Evolutionary conservation across 2,888 invertebrate genomes (phyloP).

Genomic region (Caenorhabditis plicata): DNA sequence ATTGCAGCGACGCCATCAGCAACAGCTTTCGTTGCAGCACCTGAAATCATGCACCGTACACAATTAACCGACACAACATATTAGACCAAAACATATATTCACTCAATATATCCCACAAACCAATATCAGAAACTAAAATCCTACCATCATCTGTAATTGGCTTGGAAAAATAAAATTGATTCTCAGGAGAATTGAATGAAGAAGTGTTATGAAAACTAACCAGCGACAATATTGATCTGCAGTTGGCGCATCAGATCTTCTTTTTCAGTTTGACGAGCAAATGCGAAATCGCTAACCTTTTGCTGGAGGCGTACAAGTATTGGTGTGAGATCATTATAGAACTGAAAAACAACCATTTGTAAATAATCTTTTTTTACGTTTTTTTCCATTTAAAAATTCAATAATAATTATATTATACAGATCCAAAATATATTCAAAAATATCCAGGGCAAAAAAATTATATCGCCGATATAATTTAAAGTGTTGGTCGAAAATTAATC

Average conservation of each 20-base stretch:
- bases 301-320: constrained; percentile 91
- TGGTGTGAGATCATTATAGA: constrained; percentile 74
- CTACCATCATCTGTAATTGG: constrained; percentile 16
- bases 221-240: constrained; percentile 69
- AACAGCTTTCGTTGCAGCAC: constrained; percentile 24
- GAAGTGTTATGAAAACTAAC: constrained; percentile 7
- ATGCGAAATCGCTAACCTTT: constrained; percentile 95
- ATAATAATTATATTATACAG: too few species aligned
- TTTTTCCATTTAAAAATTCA: too few species aligned
- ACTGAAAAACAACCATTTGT: constrained; percentile 65
- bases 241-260: constrained; percentile 93
- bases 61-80: constrained; percentile 1
- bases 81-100: not conserved
- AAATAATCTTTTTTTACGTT: not conserved
- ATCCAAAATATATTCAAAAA: too few species aligned
- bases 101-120: constrained; percentile 1
- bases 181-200: not conserved
- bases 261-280: constrained; percentile 97
- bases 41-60: constrained; percentile 9
- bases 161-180: not conserved
- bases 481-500: too few species aligned
- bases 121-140: constrained; percentile 1
- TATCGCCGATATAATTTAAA: too few species aligned
- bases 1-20: constrained; percentile 23
- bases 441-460: too few species aligned